These are phyloP conservation scores for Thomomys bottae DNA, from an alignment of 2,113 vertebrate genomes.

Conservation along the genomic window DNA sequence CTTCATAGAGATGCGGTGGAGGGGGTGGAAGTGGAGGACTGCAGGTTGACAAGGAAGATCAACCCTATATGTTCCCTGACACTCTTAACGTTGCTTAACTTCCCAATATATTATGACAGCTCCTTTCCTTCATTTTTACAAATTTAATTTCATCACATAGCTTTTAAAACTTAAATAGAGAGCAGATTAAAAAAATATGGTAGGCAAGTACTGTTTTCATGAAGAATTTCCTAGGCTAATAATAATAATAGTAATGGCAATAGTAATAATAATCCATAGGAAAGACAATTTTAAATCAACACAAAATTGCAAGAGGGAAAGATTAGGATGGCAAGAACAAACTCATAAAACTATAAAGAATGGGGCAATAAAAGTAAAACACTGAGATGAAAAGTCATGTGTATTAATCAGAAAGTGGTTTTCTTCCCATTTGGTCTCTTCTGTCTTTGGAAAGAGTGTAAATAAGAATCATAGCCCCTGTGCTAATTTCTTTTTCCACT, in stretches of 20 bases:
- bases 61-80: slow-evolving; percentile 80
- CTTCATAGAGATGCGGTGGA: slow-evolving; percentile 78
- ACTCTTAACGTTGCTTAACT: slow-evolving; percentile 81
- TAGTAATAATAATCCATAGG: slow-evolving; percentile 42
- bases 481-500: not conserved
- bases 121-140: slow-evolving; percentile 86
- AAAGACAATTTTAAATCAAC: slow-evolving; percentile 78
- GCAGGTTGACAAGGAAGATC: slow-evolving; percentile 82
- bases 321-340: slow-evolving; percentile 77
- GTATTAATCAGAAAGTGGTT: slow-evolving; percentile 74
- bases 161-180: slow-evolving; percentile 81
- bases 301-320: slow-evolving; percentile 73
- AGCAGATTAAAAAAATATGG: slow-evolving; percentile 73
- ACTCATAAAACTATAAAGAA: slow-evolving; percentile 66
- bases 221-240: slow-evolving; percentile 50
- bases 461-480: slow-evolving; percentile 63
- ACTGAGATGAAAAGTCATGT: slow-evolving; percentile 75
- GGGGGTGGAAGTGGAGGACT: slow-evolving; percentile 78
- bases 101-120: slow-evolving; percentile 87
- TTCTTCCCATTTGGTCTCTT: slow-evolving; percentile 57
- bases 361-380: slow-evolving; percentile 74
- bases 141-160: slow-evolving; percentile 84
- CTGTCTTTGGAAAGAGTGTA: slow-evolving; percentile 59
- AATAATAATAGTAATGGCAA: too few relatives aligned
- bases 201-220: slow-evolving; percentile 66